Evolutionary conservation across 2,797 vertebrate genomes (phyloP).

Genomic region (Delichon dasypus): DNA sequence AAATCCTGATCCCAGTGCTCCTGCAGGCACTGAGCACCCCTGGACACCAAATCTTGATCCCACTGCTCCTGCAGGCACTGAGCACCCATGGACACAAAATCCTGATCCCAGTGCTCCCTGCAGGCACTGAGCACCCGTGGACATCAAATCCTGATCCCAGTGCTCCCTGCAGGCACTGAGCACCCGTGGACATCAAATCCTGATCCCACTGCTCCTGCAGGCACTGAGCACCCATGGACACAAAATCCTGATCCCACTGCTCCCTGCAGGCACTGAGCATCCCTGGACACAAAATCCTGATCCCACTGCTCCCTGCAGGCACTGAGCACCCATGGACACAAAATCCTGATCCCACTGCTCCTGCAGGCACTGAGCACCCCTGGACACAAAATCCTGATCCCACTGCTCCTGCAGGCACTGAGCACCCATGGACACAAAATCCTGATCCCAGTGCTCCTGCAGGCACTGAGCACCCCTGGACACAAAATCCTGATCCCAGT

Average conservation of each 20-base stretch:
- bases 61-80: accelerated
- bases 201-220: not conserved
- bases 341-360: accelerated
- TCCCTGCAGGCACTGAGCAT: not conserved
- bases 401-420: too few species aligned
- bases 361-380: not conserved
- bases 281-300: not conserved
- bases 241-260: not conserved
- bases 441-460: not conserved
- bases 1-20: not conserved
- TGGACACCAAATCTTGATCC: not conserved
- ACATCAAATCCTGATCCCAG: too few species aligned
- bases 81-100: not conserved
- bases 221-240: too few species aligned
- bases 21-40: not conserved
- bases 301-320: not conserved
- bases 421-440: too few species aligned
- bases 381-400: too few species aligned
- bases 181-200: too few species aligned
- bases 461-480: not conserved
- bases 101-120: accelerated
- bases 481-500: not conserved
- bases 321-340: not conserved
- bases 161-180: too few species aligned
- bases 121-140: not conserved